Base-by-base conservation (phyloP, 1,140 invertebrate species). In the Caenorhabditis inopinata region DNA sequence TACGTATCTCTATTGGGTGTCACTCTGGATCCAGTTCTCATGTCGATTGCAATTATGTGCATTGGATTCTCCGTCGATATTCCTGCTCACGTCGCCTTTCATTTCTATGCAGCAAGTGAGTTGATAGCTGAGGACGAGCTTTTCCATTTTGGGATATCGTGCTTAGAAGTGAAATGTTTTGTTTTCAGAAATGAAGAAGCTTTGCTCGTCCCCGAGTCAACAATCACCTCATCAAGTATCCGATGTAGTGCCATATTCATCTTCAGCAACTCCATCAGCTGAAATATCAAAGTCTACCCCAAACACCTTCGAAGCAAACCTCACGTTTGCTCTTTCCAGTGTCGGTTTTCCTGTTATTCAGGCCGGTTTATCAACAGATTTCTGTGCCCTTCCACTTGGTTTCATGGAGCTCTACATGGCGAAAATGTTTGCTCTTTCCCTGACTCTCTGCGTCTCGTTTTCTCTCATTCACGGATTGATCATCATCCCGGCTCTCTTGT, bases 321-420 rank as follows among this genome's bases (percentile, higher is more conserved):
- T 80, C 21, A 73, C 23, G 9, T 53, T 68, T 21, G 68, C 79
- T 9, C 90, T 97, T 0, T 94, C 94, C 87, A 93, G 93, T 0
- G 90, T 97, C 0, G 96, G 96, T 1, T 89, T 96, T 16, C 96
- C 96, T 0, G 96, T 98, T 73, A 91, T 97, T 14, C 96, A 97
- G 90, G 96, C 96, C 12, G 94, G 95, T 0, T 90, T 94, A 0
- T 96, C 94, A 7, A 97, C 96, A 0, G 93, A 96, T 29, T 89
- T 98, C 0, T 95, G 95, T 74, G 93, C 97, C 11, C 90, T 94
- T 0, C 93, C 94, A 0, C 89, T 98, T 0, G 90, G 95, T 4
- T 90, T 96, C 29, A 95, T 95, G 0, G 93, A 94, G 62, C 96
- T 95, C 82, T 97, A 97, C 86, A 96, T 98, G 75, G 78, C 85